Percentiles rank a stretch among this genome's conserved stretches.
Conservation (phyloP, 1,140 invertebrate species). For the Nephila pilipes region DNA sequence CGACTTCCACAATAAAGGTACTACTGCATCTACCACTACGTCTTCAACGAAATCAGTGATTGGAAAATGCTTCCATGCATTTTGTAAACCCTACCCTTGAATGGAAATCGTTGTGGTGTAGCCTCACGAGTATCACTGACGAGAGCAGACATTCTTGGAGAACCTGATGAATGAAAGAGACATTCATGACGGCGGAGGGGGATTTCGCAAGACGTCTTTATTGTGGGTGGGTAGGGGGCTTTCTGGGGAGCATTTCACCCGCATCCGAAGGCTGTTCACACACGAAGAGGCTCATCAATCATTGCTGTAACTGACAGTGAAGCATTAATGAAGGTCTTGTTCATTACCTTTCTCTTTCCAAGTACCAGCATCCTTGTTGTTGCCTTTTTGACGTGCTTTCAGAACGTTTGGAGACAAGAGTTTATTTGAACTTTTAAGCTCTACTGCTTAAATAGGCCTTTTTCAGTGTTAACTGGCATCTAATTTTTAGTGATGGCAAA, state of each 20-base stretch:
- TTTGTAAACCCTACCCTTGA: conserved; percentile 46
- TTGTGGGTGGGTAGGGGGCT: not conserved
- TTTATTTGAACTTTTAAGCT: too few relatives aligned
- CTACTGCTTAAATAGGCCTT: too few relatives aligned
- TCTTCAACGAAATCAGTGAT: conserved; percentile 63
- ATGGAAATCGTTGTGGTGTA: conserved; percentile 39
- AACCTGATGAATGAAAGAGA: conserved; percentile 1
- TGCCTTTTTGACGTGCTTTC: not conserved
- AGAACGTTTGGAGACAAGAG: too few relatives aligned
- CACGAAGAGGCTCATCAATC: conserved; percentile 36
- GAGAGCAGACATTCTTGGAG: not conserved
- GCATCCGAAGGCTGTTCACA: conserved; percentile 29
- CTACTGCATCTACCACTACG: not conserved
- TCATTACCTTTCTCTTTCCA: not conserved
- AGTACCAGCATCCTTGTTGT: not conserved
- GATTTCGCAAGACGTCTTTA: not conserved
- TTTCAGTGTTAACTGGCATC: too few relatives aligned
- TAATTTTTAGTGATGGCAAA: too few relatives aligned
- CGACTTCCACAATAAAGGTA: conserved; percentile 52
- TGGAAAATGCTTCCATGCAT: conserved; percentile 52
- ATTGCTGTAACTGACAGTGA: conserved; percentile 40
- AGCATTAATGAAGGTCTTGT: conserved; percentile 24
- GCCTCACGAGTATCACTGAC: not conserved
- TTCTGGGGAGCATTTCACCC: conserved; percentile 1
- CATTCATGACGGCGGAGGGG: not conserved